Evolutionary conservation across 2,888 invertebrate genomes (phyloP).

Genomic region (Dendrolimus houi): DNA sequence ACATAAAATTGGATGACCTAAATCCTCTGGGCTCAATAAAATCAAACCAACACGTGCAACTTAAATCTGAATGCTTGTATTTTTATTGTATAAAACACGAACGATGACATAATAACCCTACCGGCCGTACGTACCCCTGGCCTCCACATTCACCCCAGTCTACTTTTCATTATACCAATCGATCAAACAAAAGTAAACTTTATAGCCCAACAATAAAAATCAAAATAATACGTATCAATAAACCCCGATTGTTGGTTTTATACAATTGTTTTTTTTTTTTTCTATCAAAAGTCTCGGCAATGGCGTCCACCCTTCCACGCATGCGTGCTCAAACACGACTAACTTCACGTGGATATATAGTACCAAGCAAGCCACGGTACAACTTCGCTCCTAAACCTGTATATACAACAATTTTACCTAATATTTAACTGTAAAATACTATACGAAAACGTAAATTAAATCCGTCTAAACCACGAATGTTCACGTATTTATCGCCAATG

Average conservation of each 20-base stretch:
- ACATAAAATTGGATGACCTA: conserved; percentile 1
- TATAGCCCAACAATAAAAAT: conserved; percentile 31
- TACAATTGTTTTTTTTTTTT: conserved; percentile 27
- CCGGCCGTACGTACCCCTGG: conserved; percentile 23
- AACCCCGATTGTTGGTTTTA: conserved; percentile 17
- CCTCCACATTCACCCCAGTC: conserved; percentile 7
- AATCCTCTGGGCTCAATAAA: not conserved
- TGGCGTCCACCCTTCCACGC: conserved; percentile 54
- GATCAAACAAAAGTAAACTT: conserved; percentile 33
- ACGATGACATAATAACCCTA: conserved; percentile 53
- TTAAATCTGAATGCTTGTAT: conserved; percentile 13
- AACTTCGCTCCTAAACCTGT: conserved; percentile 65
- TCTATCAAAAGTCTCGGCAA: conserved; percentile 45
- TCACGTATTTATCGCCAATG: conserved; percentile 9
- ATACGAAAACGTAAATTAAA: conserved; percentile 49
- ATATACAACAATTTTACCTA: conserved; percentile 63
- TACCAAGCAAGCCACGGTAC: conserved; percentile 45
- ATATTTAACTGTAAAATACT: conserved; percentile 48
- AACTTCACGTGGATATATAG: conserved; percentile 51
- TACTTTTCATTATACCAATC: conserved; percentile 15
- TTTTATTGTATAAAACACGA: conserved; percentile 25
- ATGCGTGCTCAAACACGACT: conserved; percentile 40
- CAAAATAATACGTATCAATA: conserved; percentile 23
- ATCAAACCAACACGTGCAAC: conserved; percentile 15
- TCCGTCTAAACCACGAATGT: conserved; percentile 43